phyloP scores from a whole-genome alignment of 2,797 vertebrate species.

The Gymnothorax javanicus region DNA sequence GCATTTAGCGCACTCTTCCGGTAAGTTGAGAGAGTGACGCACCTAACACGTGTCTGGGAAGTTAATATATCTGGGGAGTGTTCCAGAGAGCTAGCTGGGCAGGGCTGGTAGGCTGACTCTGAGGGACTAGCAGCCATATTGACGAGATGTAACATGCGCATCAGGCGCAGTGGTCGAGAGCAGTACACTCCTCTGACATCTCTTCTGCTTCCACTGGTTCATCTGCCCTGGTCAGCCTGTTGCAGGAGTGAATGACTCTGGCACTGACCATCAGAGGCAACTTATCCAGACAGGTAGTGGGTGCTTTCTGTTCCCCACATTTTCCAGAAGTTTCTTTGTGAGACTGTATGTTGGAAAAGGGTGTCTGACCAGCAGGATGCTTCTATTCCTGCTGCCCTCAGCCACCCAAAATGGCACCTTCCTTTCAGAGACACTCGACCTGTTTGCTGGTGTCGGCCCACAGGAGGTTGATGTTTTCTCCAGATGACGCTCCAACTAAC shows the following conservation, averaged over 20 bases:
- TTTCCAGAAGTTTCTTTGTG: slow-evolving; percentile 63
- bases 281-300: neutral
- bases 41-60: neutral
- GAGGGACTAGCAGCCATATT: neutral
- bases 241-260: neutral
- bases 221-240: neutral
- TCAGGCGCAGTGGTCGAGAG: neutral
- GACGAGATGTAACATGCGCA: neutral
- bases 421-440: neutral
- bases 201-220: neutral
- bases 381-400: neutral
- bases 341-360: slow-evolving; percentile 65
- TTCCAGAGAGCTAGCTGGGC: neutral
- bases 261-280: neutral
- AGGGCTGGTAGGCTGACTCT: neutral
- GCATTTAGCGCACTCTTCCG: neutral
- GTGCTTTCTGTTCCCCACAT: slow-evolving; percentile 34
- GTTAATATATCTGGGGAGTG: neutral
- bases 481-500: slow-evolving; percentile 47
- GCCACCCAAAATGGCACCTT: slow-evolving; percentile 15
- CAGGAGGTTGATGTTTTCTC: slow-evolving; percentile 35
- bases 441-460: neutral
- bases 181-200: neutral
- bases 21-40: neutral
- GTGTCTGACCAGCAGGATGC: slow-evolving; percentile 19